phyloP scores from a whole-genome alignment of 1,140 invertebrate genomes.

The Grapholita molesta region DNA sequence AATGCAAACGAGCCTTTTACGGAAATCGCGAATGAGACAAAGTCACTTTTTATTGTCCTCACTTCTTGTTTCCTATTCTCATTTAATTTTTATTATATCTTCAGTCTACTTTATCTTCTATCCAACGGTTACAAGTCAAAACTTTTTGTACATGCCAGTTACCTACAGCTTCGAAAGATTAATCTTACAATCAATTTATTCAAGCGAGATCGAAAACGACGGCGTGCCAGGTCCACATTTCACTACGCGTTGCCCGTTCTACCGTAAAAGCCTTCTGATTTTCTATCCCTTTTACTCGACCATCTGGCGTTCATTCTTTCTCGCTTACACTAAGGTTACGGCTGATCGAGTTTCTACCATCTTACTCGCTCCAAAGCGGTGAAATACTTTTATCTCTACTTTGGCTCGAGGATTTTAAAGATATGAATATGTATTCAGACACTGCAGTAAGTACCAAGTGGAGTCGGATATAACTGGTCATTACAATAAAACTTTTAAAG shows the following conservation, averaged over 20 bases:
- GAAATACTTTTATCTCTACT: constrained; percentile 72
- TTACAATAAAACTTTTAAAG: constrained; percentile 57
- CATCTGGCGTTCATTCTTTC: constrained; percentile 29
- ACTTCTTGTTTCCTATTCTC: neutral
- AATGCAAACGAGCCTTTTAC: neutral
- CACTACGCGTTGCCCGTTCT: constrained; percentile 70
- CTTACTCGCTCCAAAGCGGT: constrained; percentile 71
- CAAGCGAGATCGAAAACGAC: constrained; percentile 70
- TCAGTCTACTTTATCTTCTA: neutral
- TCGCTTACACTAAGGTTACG: constrained; percentile 50
- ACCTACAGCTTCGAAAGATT: constrained; percentile 51
- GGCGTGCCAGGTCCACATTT: constrained; percentile 65
- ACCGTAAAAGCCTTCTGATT: constrained; percentile 75
- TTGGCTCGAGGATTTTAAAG: constrained; percentile 61
- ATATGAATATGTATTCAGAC: constrained; percentile 70
- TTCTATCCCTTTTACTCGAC: constrained; percentile 43
- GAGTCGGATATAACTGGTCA: constrained; percentile 45
- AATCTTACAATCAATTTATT: constrained; percentile 75
- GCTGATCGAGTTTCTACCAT: constrained; percentile 74
- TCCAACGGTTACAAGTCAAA: neutral
- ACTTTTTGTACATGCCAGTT: constrained; percentile 20
- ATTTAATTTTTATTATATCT: neutral
- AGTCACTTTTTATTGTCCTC: neutral
- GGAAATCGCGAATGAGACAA: neutral
- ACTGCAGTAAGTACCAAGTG: constrained; percentile 62